Conservation (phyloP, 2,888 invertebrate species). For the Heterodera filipjevi region DNA sequence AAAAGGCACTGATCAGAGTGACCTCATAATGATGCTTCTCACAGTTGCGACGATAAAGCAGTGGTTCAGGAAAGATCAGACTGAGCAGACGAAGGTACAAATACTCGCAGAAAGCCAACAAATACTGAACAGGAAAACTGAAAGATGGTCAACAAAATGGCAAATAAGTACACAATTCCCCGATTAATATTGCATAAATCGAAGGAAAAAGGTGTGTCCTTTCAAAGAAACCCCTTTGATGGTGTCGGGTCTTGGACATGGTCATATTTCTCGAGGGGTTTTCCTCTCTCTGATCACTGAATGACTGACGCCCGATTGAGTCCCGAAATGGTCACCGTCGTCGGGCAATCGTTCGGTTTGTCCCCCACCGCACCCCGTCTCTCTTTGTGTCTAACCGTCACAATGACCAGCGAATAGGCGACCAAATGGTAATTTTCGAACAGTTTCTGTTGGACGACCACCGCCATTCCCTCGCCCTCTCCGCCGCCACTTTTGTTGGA, state of each 20-base stretch:
- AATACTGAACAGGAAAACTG: slow-evolving; percentile 46
- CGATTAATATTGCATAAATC: too few relatives aligned
- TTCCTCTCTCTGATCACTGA: too few relatives aligned
- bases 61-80: slow-evolving; percentile 49
- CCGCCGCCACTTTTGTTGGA: neutral
- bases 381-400: slow-evolving; percentile 43
- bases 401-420: slow-evolving; percentile 55
- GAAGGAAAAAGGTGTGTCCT: too few relatives aligned
- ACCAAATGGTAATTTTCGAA: slow-evolving; percentile 54
- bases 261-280: too few relatives aligned
- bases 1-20: neutral
- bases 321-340: too few relatives aligned
- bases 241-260: too few relatives aligned
- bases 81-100: slow-evolving; percentile 56
- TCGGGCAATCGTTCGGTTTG: neutral
- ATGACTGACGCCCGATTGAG: too few relatives aligned
- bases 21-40: slow-evolving; percentile 48
- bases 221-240: too few relatives aligned
- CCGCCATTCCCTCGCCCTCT: neutral
- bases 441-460: slow-evolving; percentile 33
- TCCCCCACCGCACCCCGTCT: neutral
- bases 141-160: neutral
- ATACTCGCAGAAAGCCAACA: slow-evolving; percentile 57
- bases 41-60: slow-evolving; percentile 51
- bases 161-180: too few relatives aligned